Base-by-base conservation (phyloP, 2,797 vertebrate species). In the Hapalemur alaotrensis region DNA sequence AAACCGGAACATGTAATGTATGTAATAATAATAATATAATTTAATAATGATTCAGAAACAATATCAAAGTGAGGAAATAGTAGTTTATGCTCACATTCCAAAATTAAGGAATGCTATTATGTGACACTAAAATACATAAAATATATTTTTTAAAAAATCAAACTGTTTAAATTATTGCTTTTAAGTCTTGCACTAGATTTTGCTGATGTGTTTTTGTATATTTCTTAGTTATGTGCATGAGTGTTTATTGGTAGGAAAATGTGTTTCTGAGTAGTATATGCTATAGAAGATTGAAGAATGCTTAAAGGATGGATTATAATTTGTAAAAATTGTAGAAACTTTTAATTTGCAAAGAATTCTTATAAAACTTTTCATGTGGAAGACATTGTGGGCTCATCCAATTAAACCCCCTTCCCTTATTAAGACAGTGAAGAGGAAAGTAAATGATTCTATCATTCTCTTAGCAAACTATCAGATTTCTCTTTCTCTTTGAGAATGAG, bases 31-130 rank as follows among this genome's bases (percentile, higher is more conserved):
- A 92, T 73, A 79, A 78, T 35, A 48, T 52, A 72, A 87, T 92
- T 76, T 78, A 94, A 92, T 86, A 91, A 76, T 48, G 17, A 87
- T 41, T 96, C 8, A 79, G 83, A 96, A 94, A 97, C 32, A 54
- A 52, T 7, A 69, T 91, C 86, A 32, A 78, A 91, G 23, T 54
- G 20, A 70, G 12, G n/a, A 76, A 93, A 87, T 35, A 59, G 4
- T 63, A 14, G 6, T 67, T 95, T 81, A 12, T 7, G 13, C 70
- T 96, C 11, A 79, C 10, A 43, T 79, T 96, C 30, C 30, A 91
- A 96, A 87, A 76, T 84, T 92, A 63, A 93, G 72, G 13, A 86
- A 2, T n/a, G 18, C 2, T 78, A 41, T 79, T 93, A 14, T 85
- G 18, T 73, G 65, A 80, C 35, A 61, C 2, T 80, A 22, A 22